A percentile compares a stretch with the other conserved stretches of the same genome.
These are phyloP conservation scores for Catostylus mosaicus DNA, from an alignment of 30 jellyfish, hydroid and myxozoan species.

Conservation along the genomic window DNA sequence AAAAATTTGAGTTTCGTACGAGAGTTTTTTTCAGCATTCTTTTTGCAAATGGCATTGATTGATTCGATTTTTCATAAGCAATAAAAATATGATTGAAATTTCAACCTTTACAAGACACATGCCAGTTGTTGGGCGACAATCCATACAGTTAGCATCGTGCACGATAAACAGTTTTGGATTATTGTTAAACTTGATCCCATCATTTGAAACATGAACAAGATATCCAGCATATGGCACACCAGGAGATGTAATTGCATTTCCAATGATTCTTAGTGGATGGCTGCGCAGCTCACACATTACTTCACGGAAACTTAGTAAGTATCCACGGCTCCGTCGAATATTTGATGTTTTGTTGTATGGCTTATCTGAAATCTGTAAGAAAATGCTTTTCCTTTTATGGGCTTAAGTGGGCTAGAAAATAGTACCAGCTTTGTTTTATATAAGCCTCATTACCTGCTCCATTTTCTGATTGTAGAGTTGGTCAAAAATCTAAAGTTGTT, in stretches of 20 bases:
- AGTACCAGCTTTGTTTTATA: too few relatives aligned
- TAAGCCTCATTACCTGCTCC: too few relatives aligned
- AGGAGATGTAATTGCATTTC: conserved; percentile 12
- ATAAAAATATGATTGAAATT: too few relatives aligned
- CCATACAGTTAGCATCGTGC: conserved; percentile 88
- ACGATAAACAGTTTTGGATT: conserved; percentile 56
- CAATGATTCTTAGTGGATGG: conserved; percentile 52
- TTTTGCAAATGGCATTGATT: too few relatives aligned
- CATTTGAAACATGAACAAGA: conserved; percentile 72
- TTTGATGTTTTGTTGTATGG: conserved; percentile 3
- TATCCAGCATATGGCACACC: conserved; percentile 90
- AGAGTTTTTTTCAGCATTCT: too few relatives aligned
- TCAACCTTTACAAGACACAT: conserved; percentile 75
- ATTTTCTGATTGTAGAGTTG: too few relatives aligned
- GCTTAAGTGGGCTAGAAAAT: too few relatives aligned
- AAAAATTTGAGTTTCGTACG: too few relatives aligned
- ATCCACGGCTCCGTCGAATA: conserved; percentile 13
- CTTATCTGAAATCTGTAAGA: conserved; percentile 41
- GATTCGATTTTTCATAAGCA: too few relatives aligned
- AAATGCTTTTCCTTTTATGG: too few relatives aligned
- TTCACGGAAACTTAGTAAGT: conserved; percentile 81
- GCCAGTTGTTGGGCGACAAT: conserved; percentile 61
- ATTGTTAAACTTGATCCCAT: conserved; percentile 55
- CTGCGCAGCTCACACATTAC: conserved; percentile 64
- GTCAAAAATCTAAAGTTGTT: too few relatives aligned